Evolutionary conservation across 2,888 invertebrate species (phyloP).

Genomic region (Syritta pipiens): DNA sequence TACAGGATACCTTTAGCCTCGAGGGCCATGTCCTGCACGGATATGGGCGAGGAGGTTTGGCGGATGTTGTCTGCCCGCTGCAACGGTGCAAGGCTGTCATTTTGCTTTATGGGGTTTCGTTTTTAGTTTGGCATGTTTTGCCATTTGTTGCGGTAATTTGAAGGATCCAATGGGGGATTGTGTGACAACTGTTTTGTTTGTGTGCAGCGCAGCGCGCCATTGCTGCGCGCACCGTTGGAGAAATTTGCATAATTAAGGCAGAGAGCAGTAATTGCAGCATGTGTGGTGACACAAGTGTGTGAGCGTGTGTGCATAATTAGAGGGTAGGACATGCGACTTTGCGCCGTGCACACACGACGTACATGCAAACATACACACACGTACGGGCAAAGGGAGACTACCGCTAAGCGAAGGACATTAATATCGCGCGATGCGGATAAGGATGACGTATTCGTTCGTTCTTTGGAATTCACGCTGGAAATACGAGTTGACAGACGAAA

Average conservation of each 20-base stretch:
- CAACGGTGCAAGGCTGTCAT: constrained; percentile 49
- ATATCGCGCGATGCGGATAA: constrained; percentile 60
- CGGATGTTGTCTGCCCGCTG: constrained; percentile 18
- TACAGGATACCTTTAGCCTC: not conserved
- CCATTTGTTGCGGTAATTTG: constrained; percentile 68
- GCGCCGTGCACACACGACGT: not conserved
- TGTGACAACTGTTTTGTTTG: constrained; percentile 64
- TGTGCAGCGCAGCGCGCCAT: constrained; percentile 49
- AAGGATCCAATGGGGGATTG: constrained; percentile 59
- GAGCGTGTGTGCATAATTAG: constrained; percentile 40
- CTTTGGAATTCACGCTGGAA: constrained; percentile 45
- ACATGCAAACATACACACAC: constrained; percentile 7
- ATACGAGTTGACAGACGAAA: constrained; percentile 59
- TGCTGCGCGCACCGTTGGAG: constrained; percentile 37
- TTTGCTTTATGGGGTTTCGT: constrained; percentile 61
- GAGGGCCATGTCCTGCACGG: constrained; percentile 1
- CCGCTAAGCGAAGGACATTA: constrained; percentile 48
- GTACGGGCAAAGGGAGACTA: not conserved
- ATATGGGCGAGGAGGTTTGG: too few species aligned
- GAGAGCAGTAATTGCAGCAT: constrained; percentile 63
- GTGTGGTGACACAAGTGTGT: constrained; percentile 37
- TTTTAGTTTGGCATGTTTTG: constrained; percentile 66
- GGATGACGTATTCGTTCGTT: constrained; percentile 58
- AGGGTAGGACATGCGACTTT: constrained; percentile 29
- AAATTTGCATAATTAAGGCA: constrained; percentile 69